Evolutionary conservation across 2,888 invertebrate species (phyloP), one percentile per base, ranked within the genome.

Genomic region (Drosophila tripunctata): DNA sequence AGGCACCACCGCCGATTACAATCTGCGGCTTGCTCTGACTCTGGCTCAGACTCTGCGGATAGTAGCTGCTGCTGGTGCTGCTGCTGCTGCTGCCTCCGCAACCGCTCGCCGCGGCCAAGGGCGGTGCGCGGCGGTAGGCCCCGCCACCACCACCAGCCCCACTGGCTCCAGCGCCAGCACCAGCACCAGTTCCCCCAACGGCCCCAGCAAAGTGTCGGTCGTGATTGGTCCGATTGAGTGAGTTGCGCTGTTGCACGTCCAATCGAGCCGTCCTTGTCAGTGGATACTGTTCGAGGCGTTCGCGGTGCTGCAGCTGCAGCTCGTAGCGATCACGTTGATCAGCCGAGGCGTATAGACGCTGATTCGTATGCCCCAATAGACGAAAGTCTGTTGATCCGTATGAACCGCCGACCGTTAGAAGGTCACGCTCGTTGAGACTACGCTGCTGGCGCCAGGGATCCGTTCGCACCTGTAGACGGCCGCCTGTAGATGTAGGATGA

Each of bases 211-310:
- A 90, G 83, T 90, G 91, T 89, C 91, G 91, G 62, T 91, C 91
- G 89, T 92, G 93, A 92, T 92, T 92, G 81, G 92, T 92, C 88
- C 91, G 91, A 86, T 91, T 92, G 62, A 91, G 89, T 41, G 87
- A 88, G 73, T 91, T 90, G 52, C 89, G 89, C 72, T 92, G 91
- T 66, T 91, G 91, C 45, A 91, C 91, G 87, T 92, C 91, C 76
- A 92, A 80, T 51, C 91, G 90, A 1, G 90, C 88, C 21, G 90
- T 90, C n/a, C 90, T 84, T 38, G 90, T 89, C 58, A 90, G 58
- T 21, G 90, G 88, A 83, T 91, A 90, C 55, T 88, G 89, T 52
- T 90, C 90, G 45, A 87, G 57, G 15, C 89, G 89, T 24, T 89
- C 90, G 47, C 89, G 90, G 64, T 90, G 90, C 78, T 89, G 81